Evolutionary conservation across 2,888 invertebrate genomes (phyloP).

Genomic region (Spodoptera exigua): DNA sequence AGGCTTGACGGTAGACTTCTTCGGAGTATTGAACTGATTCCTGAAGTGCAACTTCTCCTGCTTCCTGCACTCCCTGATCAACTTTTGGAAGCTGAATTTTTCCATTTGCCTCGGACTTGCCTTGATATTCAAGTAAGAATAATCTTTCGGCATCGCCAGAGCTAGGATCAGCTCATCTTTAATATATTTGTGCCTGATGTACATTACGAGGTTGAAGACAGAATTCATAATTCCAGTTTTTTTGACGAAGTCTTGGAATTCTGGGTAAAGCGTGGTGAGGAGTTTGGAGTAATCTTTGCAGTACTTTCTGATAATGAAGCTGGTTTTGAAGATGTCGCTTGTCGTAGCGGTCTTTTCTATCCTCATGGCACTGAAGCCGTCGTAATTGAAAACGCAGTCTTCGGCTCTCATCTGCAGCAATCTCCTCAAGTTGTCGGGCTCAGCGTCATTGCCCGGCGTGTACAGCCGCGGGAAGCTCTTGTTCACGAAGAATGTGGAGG

Average conservation of each 20-base stretch:
- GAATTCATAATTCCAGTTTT: slow-evolving; percentile 63
- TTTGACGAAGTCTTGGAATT: slow-evolving; percentile 66
- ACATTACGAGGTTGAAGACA: slow-evolving; percentile 66
- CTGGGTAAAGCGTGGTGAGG: slow-evolving; percentile 63
- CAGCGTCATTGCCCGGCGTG: slow-evolving; percentile 50
- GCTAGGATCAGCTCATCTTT: slow-evolving; percentile 63
- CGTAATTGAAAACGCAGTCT: slow-evolving; percentile 63
- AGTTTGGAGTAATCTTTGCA: slow-evolving; percentile 63
- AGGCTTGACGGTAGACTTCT: too few species aligned
- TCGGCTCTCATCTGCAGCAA: slow-evolving; percentile 56
- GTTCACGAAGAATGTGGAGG: slow-evolving; percentile 63
- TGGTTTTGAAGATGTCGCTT: slow-evolving; percentile 67
- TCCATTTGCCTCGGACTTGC: too few species aligned
- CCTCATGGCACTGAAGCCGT: slow-evolving; percentile 63
- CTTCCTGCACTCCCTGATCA: too few species aligned
- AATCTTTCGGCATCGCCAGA: too few species aligned
- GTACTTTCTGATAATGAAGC: slow-evolving; percentile 70
- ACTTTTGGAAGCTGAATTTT: too few species aligned
- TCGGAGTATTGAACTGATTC: too few species aligned
- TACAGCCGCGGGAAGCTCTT: slow-evolving; percentile 70
- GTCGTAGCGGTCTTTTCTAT: slow-evolving; percentile 59
- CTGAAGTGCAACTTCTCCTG: too few species aligned
- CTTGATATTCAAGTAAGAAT: too few species aligned
- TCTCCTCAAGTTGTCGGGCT: slow-evolving; percentile 52
- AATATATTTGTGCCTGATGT: slow-evolving; percentile 67